Evolutionary conservation across 2,888 invertebrate genomes (phyloP).

Genomic region (Bhutanitis thaidina): DNA sequence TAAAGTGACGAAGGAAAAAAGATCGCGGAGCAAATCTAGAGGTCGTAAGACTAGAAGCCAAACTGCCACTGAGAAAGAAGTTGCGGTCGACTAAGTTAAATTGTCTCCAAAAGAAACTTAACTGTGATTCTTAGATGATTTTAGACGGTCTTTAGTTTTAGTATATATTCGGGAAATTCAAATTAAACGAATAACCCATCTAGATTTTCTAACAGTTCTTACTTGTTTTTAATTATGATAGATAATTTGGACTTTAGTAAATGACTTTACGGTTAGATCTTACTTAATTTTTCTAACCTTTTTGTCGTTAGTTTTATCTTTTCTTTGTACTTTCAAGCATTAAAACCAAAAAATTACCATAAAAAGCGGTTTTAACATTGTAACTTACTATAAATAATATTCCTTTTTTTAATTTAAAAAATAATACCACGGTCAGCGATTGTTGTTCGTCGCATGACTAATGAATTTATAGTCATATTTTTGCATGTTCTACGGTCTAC

Average conservation of each 20-base stretch:
- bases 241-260: too few relatives aligned
- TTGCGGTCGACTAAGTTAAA: conserved; percentile 49
- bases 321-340: neutral
- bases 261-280: neutral
- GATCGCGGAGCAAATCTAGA: conserved; percentile 60
- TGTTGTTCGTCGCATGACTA: conserved; percentile 9
- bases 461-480: conserved; percentile 5
- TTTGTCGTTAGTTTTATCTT: neutral
- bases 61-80: conserved; percentile 46
- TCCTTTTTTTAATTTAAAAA: neutral
- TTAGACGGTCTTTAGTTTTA: conserved; percentile 41
- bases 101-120: conserved; percentile 36
- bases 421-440: conserved; percentile 12
- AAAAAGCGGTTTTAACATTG: neutral
- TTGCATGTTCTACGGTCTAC: conserved; percentile 25
- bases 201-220: neutral
- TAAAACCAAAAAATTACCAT: conserved; percentile 7
- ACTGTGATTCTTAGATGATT: conserved; percentile 60
- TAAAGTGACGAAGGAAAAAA: conserved; percentile 50
- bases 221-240: too few relatives aligned
- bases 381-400: neutral
- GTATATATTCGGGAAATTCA: conserved; percentile 19
- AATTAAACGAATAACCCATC: neutral
- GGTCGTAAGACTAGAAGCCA: conserved; percentile 69
- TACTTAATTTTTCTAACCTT: neutral